These are phyloP conservation scores for human DNA, from an alignment of 2,113 vertebrate species.

Conservation along the genomic window DNA sequence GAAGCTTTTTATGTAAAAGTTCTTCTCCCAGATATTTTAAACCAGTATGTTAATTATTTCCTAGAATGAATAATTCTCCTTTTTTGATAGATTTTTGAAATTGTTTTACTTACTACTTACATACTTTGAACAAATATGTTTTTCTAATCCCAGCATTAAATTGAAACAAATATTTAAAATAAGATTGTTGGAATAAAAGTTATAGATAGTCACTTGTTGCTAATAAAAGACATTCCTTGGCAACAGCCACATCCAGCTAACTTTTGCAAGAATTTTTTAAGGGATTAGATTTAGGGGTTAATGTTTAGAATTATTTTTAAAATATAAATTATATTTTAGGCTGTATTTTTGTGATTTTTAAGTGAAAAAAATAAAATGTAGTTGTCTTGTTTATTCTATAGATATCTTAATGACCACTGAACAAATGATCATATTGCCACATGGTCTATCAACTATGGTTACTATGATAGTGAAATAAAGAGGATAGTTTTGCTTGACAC, in stretches of 20 bases:
- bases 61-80: background rate
- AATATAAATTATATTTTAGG: background rate
- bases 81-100: background rate
- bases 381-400: background rate
- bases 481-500: background rate
- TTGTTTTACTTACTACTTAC: background rate
- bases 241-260: background rate
- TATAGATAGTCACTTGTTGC: background rate
- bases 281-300: background rate
- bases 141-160: background rate
- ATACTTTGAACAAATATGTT: background rate
- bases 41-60: background rate
- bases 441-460: background rate
- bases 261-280: background rate
- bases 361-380: background rate
- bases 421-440: background rate
- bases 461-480: background rate
- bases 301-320: conserved; percentile 24
- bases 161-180: background rate
- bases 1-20: conserved; percentile 12
- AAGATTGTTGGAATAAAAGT: background rate
- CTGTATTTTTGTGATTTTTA: conserved; percentile 33
- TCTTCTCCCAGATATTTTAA: background rate
- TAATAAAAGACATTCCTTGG: background rate
- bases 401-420: background rate